Evolutionary conservation across 2,113 vertebrate species (phyloP).

Genomic region (Hyperoodon ampullatus): DNA sequence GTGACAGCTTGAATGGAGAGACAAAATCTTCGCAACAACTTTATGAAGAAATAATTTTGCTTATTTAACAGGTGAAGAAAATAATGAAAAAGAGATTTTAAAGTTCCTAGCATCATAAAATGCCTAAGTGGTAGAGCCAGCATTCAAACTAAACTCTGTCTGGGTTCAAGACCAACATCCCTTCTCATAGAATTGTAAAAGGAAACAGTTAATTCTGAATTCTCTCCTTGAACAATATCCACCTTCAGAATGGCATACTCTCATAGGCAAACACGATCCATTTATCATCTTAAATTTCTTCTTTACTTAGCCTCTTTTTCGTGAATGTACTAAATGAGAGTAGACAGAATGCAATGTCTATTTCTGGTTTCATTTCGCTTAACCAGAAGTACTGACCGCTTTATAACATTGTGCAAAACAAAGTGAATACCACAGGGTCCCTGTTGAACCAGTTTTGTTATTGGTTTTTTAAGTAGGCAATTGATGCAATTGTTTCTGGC

Average conservation of each 20-base stretch:
- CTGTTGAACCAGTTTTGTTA: neutral
- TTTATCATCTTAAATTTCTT: neutral
- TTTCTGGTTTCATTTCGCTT: neutral
- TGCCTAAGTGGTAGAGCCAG: neutral
- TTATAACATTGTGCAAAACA: neutral
- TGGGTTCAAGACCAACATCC: neutral
- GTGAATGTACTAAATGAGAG: neutral
- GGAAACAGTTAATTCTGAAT: neutral
- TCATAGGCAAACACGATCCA: neutral
- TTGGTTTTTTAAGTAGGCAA: neutral
- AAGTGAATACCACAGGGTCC: neutral
- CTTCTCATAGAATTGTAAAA: neutral
- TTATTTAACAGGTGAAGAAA: constrained; percentile 26
- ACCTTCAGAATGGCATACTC: neutral
- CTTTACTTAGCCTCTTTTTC: neutral
- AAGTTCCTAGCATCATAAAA: neutral
- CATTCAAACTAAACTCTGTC: constrained; percentile 13
- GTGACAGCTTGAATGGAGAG: neutral
- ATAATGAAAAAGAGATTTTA: neutral
- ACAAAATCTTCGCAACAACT: neutral
- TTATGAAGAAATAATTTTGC: neutral
- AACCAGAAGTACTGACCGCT: neutral
- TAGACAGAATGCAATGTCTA: neutral
- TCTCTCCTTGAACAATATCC: neutral
- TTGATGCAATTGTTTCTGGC: neutral